A percentile compares a stretch with the other conserved stretches of the same genome.
Evolutionary conservation across 2,113 vertebrate genomes (phyloP).

Genomic region (Amblyornis subalaris): DNA sequence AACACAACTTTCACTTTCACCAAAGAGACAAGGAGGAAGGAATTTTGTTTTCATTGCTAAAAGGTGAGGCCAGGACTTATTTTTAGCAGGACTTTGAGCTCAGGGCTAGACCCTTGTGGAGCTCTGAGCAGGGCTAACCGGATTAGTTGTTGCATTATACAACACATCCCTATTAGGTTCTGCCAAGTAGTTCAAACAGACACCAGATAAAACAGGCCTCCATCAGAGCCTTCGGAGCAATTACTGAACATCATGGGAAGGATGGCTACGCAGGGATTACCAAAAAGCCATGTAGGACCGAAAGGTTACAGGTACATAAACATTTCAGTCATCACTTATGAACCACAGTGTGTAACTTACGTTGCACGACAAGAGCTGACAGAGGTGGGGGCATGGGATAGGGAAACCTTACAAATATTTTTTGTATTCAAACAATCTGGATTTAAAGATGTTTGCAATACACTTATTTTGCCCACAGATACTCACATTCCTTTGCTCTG

Average conservation of each 20-base stretch:
- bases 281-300: background rate
- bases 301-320: background rate
- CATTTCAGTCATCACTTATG: background rate
- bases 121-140: background rate
- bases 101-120: background rate
- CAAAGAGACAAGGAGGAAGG: background rate
- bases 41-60: background rate
- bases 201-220: background rate
- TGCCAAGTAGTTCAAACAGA: background rate
- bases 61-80: background rate
- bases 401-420: background rate
- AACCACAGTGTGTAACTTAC: background rate
- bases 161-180: background rate
- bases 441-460: background rate
- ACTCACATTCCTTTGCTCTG: background rate
- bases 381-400: fast-evolving
- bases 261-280: background rate
- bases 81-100: background rate
- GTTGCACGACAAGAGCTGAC: background rate
- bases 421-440: background rate
- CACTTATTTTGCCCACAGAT: background rate
- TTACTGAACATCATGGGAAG: background rate
- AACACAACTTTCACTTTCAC: background rate
- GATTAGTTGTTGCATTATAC: background rate
- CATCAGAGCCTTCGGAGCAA: background rate